Conservation (phyloP, 1,140 invertebrate species). For the Semibalanus balanoides region DNA sequence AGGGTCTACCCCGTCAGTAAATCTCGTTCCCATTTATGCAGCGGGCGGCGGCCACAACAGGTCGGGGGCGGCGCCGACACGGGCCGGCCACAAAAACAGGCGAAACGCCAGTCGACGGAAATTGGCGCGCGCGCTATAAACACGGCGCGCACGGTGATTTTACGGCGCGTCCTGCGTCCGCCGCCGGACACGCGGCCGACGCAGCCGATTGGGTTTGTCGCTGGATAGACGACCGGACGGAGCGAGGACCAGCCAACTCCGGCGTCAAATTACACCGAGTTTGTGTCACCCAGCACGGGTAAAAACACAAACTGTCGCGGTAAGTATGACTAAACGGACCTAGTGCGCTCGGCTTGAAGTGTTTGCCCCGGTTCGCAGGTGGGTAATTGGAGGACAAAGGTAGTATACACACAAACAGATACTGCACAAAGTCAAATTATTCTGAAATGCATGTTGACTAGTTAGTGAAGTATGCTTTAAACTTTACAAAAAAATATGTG, state of each 20-base stretch:
- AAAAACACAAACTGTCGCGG: not conserved
- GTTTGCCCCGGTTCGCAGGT: too few species aligned
- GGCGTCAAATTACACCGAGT: not conserved
- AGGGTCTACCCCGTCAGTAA: not conserved
- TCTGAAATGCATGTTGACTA: too few species aligned
- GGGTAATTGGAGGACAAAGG: too few species aligned
- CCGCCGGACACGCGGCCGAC: not conserved
- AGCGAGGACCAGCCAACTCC: not conserved
- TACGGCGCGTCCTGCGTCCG: not conserved
- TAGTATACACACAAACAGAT: too few species aligned
- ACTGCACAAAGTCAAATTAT: too few species aligned
- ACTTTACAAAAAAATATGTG: too few species aligned
- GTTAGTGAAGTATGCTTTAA: too few species aligned
- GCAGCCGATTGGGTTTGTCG: not conserved
- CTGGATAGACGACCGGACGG: not conserved
- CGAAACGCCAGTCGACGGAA: not conserved
- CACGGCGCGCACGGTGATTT: not conserved
- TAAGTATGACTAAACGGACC: too few species aligned
- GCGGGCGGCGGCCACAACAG: not conserved
- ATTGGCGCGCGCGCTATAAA: not conserved
- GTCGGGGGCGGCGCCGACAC: not conserved
- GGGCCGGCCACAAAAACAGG: not conserved
- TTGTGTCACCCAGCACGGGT: not conserved
- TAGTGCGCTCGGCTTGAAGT: too few species aligned
- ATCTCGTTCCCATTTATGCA: not conserved